Evolutionary conservation across 1,140 invertebrate genomes (phyloP).

Genomic region (Bombus cullumanus): DNA sequence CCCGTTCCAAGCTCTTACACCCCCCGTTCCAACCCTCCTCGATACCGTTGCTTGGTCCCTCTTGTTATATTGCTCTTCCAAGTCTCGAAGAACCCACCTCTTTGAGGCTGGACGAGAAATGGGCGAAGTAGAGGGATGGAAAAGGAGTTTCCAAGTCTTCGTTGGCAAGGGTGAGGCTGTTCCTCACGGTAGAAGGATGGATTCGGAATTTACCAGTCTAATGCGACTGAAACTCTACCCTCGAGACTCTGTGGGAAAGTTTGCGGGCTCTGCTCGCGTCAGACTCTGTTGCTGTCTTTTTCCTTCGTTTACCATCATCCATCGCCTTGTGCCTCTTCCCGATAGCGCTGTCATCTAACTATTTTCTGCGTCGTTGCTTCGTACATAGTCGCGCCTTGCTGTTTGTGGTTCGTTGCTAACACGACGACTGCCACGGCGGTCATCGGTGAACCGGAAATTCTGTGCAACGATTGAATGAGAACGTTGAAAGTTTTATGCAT

Average conservation of each 20-base stretch:
- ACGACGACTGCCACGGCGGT: no score
- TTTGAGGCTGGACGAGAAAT: constrained; percentile 38
- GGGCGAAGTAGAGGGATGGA: constrained; percentile 27
- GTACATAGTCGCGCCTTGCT: no score
- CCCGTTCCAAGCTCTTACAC: background rate
- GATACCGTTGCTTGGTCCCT: constrained; percentile 46
- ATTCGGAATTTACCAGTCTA: constrained; percentile 77
- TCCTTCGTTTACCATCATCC: constrained; percentile 23
- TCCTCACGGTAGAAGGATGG: constrained; percentile 31
- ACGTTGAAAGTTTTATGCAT: no score
- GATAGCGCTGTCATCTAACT: background rate
- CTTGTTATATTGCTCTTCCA: constrained; percentile 73
- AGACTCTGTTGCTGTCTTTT: constrained; percentile 62
- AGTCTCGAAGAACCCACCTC: constrained; percentile 71
- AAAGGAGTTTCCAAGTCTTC: constrained; percentile 34
- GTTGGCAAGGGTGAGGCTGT: background rate
- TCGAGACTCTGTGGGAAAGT: constrained; percentile 59
- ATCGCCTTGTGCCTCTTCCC: background rate
- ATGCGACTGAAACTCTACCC: constrained; percentile 70
- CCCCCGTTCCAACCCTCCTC: constrained; percentile 32
- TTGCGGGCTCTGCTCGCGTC: constrained; percentile 48
- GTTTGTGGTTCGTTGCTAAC: background rate
- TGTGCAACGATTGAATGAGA: no score
- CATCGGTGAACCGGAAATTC: no score
- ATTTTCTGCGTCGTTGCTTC: background rate